Conservation (phyloP, 2,797 vertebrate species). For the Euthynnus affinis region DNA sequence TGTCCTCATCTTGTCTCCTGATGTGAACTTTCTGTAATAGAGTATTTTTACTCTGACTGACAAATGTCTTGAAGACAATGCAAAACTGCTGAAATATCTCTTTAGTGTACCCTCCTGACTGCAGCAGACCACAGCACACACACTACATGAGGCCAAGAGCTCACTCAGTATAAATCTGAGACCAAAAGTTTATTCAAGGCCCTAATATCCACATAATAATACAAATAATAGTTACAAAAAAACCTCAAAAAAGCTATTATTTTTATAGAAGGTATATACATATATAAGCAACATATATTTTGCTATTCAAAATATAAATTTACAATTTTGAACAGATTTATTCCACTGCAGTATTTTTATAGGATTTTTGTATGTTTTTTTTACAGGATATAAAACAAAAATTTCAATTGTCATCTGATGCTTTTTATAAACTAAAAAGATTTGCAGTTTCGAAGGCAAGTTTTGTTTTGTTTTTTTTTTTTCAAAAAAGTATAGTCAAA, state of each 20-base stretch:
- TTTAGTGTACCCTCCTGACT: constrained; percentile 19
- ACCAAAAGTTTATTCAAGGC: neutral
- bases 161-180: constrained; percentile 9
- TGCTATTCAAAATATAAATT: neutral
- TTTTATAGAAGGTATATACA: no score
- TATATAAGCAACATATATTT: neutral
- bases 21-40: constrained; percentile 11
- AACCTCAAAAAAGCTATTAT: no score
- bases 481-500: neutral
- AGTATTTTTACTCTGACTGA: constrained; percentile 28
- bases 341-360: neutral
- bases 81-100: constrained; percentile 3
- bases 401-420: neutral
- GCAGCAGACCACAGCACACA: constrained; percentile 4
- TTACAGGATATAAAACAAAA: neutral
- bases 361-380: neutral
- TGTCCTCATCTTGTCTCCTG: constrained; percentile 32
- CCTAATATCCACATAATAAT: neutral
- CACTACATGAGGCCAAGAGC: neutral
- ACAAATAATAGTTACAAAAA: neutral
- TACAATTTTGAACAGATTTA: neutral
- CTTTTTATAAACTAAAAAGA: constrained; percentile 15
- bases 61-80: constrained; percentile 15
- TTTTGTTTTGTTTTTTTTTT: neutral
- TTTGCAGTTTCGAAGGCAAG: neutral